Percentiles rank a stretch among this genome's conserved stretches.
phyloP scores from a whole-genome alignment of 2,797 vertebrate genomes.

The Pangasius sanitwongsei region DNA sequence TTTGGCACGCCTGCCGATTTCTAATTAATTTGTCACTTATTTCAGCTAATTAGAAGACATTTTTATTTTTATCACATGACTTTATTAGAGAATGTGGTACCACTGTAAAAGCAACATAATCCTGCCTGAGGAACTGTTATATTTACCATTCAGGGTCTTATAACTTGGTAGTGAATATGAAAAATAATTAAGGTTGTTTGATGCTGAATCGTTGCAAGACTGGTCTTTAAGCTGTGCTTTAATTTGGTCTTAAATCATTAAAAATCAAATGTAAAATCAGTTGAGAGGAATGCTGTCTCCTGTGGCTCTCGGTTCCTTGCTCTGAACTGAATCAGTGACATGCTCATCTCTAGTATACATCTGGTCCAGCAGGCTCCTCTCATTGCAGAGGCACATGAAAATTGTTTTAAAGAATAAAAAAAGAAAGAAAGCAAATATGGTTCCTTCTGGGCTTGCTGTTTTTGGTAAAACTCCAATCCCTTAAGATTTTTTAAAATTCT shows the following conservation, averaged over 20 bases:
- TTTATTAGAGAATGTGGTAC: conserved; percentile 55
- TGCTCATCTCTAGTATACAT: conserved; percentile 43
- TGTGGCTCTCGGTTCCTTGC: conserved; percentile 44
- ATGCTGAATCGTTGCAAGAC: conserved; percentile 73
- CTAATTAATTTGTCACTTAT: conserved; percentile 61
- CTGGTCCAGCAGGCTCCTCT: conserved; percentile 53
- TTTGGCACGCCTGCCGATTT: conserved; percentile 39
- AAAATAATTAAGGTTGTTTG: conserved; percentile 78
- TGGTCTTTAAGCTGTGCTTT: conserved; percentile 62
- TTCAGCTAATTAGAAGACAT: conserved; percentile 41
- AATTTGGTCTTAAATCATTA: conserved; percentile 60
- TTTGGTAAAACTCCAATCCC: conserved; percentile 45
- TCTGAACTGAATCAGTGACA: conserved; percentile 42
- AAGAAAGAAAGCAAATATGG: conserved; percentile 63
- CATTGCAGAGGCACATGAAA: conserved; percentile 52
- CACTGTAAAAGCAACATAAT: conserved; percentile 55
- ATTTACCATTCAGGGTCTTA: conserved; percentile 63
- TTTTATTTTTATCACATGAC: conserved; percentile 42
- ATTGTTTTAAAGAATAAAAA: conserved; percentile 56
- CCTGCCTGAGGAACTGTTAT: conserved; percentile 57
- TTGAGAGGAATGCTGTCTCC: conserved; percentile 66
- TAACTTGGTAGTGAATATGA: conserved; percentile 78
- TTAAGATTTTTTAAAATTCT: conserved; percentile 44
- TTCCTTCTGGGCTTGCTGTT: conserved; percentile 50
- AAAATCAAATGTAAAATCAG: conserved; percentile 70